These are phyloP conservation scores for Lithobates sylvaticus DNA, from an alignment of 2,797 vertebrate genomes.

Conservation along the genomic window DNA sequence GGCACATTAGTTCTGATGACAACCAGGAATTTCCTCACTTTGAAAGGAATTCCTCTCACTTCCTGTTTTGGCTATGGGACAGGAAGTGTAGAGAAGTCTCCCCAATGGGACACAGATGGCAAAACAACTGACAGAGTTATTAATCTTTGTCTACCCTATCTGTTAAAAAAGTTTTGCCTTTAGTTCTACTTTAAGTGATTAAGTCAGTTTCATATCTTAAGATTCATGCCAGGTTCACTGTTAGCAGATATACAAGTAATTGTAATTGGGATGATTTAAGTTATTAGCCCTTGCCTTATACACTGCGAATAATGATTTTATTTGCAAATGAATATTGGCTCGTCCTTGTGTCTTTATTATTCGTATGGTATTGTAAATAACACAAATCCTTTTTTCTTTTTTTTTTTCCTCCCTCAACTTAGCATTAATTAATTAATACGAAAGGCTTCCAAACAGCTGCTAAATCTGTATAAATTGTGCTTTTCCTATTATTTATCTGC, in stretches of 20 bases:
- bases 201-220: too few relatives aligned
- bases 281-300: conserved; percentile 20
- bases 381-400: neutral
- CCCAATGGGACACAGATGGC: too few relatives aligned
- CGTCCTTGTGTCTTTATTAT: conserved; percentile 42
- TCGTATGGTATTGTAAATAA: conserved; percentile 34
- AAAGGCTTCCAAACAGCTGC: conserved; percentile 36
- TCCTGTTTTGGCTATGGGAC: too few relatives aligned
- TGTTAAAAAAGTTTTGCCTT: too few relatives aligned
- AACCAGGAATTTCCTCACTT: too few relatives aligned
- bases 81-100: too few relatives aligned
- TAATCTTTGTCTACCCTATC: too few relatives aligned
- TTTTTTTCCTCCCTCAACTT: conserved; percentile 1
- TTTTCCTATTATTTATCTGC: conserved; percentile 38
- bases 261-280: neutral
- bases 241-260: conserved; percentile 11
- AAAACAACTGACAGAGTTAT: too few relatives aligned
- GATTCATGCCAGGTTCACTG: too few relatives aligned
- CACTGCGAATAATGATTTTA: conserved; percentile 21
- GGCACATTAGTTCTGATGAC: too few relatives aligned
- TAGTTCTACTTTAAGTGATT: too few relatives aligned
- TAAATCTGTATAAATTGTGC: conserved; percentile 44
- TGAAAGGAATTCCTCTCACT: too few relatives aligned
- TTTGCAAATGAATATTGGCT: neutral
- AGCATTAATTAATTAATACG: conserved; percentile 40